Evolutionary conservation across 2,797 vertebrate species (phyloP).

Genomic region (Poecilia picta): DNA sequence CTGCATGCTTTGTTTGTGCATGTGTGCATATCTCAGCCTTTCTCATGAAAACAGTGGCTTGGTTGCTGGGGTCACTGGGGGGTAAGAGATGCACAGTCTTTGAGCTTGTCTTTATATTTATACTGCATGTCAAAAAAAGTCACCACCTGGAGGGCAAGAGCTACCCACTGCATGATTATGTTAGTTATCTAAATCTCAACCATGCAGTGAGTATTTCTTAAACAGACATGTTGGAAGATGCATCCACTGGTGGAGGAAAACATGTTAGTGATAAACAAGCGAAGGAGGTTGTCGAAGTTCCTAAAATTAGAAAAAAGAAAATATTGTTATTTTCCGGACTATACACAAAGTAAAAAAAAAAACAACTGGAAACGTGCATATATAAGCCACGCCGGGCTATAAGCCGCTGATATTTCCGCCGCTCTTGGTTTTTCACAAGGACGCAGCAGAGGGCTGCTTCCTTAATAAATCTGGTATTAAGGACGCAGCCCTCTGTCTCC

Average conservation of each 20-base stretch:
- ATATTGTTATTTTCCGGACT: no score
- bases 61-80: conserved; percentile 5
- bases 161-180: not conserved
- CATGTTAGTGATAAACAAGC: not conserved
- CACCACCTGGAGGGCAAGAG: not conserved
- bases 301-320: not conserved
- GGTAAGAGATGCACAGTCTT: conserved; percentile 7
- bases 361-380: no score
- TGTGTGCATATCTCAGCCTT: not conserved
- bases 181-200: not conserved
- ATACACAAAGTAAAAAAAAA: no score
- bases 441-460: no score
- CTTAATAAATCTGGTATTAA: no score
- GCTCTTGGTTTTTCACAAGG: no score
- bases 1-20: conserved; percentile 47
- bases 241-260: not conserved
- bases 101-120: not conserved
- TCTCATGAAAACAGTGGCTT: conserved; percentile 2
- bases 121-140: conserved; percentile 2
- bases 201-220: not conserved
- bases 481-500: no score
- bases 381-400: no score
- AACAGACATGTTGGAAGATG: not conserved
- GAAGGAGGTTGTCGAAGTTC: not conserved
- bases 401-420: no score